Evolutionary conservation across 1,140 invertebrate species (phyloP), one percentile per base, ranked within the genome.

Genomic region (Harpegnathos saltator): DNA sequence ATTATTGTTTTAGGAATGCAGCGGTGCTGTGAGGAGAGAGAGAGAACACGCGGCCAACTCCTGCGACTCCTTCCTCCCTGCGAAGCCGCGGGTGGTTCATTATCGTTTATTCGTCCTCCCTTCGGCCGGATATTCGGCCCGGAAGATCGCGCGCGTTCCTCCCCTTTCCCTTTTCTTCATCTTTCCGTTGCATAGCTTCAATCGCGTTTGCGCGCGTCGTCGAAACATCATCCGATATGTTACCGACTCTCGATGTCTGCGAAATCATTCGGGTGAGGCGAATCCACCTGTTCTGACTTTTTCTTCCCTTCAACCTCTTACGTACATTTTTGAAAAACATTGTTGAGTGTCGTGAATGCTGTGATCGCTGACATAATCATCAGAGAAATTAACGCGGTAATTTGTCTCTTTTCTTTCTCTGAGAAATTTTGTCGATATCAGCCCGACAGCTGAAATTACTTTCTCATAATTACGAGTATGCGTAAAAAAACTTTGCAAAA

Each of bases 1-100:
- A 48, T 11, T 29, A n/a, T 80, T 80, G 71, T 71, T 80, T 26
- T 71, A 78, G 29, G 29, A 78, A 78, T 19, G 22, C 17, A 0
- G 17, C 29, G 56, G 29, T 22, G 50, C 19, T n/a, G n/a, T n/a
- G n/a, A n/a, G n/a, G n/a, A n/a, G 59, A 33, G 29, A 56, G 22
- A 56, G n/a, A 9, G 19, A 56, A 68, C 11, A 48, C 33, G 54
- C 33, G 58, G 38, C 29, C 19, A 9, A 58, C 5, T 1, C 29
- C 29, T 33, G 29, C n/a, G n/a, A n/a, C n/a, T n/a, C n/a, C n/a
- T n/a, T n/a, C n/a, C n/a, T 33, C 29, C 5, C 1, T 69, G 61
- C 29, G 33, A 68, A 58, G 22, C 33, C 22, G 12, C 22, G 17
- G 52, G 44, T n/a, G 3, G 17, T 58, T 54, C 58, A 69, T 69